A percentile compares a stretch with the other conserved stretches of the same genome.
phyloP scores from a whole-genome alignment of 2,888 invertebrate genomes.

The Cinara cedri region DNA sequence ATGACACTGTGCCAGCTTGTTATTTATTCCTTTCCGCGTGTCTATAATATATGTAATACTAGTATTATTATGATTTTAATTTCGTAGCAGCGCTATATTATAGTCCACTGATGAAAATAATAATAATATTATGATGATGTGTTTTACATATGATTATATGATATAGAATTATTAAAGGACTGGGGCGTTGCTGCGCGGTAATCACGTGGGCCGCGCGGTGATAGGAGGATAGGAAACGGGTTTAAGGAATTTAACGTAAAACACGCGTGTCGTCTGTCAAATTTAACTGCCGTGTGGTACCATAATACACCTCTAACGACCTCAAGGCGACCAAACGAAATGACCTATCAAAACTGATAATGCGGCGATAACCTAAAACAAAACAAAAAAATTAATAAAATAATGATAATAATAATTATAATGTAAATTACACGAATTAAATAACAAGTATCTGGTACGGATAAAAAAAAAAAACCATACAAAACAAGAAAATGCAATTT shows the following conservation, averaged over 20 bases:
- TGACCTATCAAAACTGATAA: constrained; percentile 38
- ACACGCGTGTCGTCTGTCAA: constrained; percentile 56
- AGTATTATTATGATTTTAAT: constrained; percentile 28
- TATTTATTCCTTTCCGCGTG: constrained; percentile 20
- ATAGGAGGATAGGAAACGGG: constrained; percentile 42
- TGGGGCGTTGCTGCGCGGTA: constrained; percentile 51
- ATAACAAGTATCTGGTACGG: not conserved
- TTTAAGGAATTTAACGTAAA: constrained; percentile 50
- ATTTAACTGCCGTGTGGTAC: constrained; percentile 42
- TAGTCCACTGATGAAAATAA: too few relatives aligned
- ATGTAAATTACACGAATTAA: constrained; percentile 46
- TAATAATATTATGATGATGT: not conserved
- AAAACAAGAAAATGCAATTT: too few relatives aligned
- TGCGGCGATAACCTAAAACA: constrained; percentile 26
- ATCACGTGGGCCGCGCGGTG: constrained; percentile 41
- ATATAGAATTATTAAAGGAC: constrained; percentile 39
- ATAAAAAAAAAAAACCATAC: constrained; percentile 47
- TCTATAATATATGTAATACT: not conserved
- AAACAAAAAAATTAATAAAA: not conserved
- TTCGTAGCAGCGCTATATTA: not conserved
- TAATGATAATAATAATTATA: constrained; percentile 47
- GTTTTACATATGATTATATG: constrained; percentile 7
- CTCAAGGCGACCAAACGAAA: constrained; percentile 43
- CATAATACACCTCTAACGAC: constrained; percentile 32
- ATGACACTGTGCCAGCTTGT: constrained; percentile 16